These are phyloP conservation scores for Tinea pellionella DNA, from an alignment of 2,888 invertebrate species.

Conservation along the genomic window DNA sequence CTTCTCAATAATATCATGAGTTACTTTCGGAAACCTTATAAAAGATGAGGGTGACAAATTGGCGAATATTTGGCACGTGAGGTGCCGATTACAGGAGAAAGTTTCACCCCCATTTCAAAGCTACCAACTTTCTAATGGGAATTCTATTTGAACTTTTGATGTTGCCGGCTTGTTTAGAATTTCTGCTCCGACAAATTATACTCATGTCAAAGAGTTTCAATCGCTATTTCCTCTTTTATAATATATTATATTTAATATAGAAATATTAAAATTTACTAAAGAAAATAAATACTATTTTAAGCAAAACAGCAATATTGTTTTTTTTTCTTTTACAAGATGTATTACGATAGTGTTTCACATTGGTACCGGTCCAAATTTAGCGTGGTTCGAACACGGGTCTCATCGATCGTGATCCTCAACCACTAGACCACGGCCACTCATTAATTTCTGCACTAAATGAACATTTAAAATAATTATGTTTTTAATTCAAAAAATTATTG, in stretches of 20 bases:
- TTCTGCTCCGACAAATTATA: slow-evolving; percentile 10
- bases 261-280: too few relatives aligned
- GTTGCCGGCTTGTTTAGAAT: slow-evolving; percentile 1
- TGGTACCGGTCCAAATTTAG: too few relatives aligned
- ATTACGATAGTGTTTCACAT: too few relatives aligned
- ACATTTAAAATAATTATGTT: too few relatives aligned
- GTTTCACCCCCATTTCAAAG: slow-evolving; percentile 18
- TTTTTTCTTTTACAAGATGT: too few relatives aligned
- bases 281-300: too few relatives aligned
- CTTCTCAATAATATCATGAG: neutral
- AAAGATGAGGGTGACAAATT: slow-evolving; percentile 12
- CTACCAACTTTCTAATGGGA: slow-evolving; percentile 33
- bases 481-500: too few relatives aligned
- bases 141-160: slow-evolving; percentile 24
- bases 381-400: too few relatives aligned
- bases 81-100: slow-evolving; percentile 19
- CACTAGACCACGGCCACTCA: too few relatives aligned
- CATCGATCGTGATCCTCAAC: too few relatives aligned
- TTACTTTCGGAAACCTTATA: slow-evolving; percentile 1
- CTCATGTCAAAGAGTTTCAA: slow-evolving; percentile 6
- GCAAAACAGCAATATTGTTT: too few relatives aligned
- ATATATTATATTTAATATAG: neutral
- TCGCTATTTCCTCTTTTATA: neutral
- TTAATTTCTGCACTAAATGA: too few relatives aligned
- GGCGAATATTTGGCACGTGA: slow-evolving; percentile 13